These are phyloP conservation scores for Chrysolina oricalcia DNA, from an alignment of 2,888 invertebrate genomes.

Conservation along the genomic window DNA sequence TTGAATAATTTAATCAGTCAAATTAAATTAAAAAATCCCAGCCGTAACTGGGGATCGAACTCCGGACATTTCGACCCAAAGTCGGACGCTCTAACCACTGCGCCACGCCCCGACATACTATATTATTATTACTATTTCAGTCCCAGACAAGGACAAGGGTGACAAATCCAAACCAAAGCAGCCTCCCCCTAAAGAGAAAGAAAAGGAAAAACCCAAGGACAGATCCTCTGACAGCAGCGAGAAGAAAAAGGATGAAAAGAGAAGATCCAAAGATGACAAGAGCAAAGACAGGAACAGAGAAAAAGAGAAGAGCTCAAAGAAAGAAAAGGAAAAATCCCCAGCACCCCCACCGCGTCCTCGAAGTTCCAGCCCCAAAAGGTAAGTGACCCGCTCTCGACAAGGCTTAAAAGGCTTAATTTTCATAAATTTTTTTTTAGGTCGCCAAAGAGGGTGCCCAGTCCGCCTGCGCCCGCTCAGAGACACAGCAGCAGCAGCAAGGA, in stretches of 20 bases:
- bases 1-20: no score
- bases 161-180: slow-evolving; percentile 72
- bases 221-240: slow-evolving; percentile 61
- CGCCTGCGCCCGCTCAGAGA: slow-evolving; percentile 59
- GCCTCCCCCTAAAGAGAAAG: slow-evolving; percentile 75
- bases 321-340: slow-evolving; percentile 71
- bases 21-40: no score
- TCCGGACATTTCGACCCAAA: no score
- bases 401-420: no score
- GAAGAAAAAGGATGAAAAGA: slow-evolving; percentile 72
- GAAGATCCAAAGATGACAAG: slow-evolving; percentile 71
- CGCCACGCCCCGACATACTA: no score
- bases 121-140: slow-evolving; percentile 33
- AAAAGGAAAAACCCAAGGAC: slow-evolving; percentile 70
- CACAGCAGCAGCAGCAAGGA: slow-evolving; percentile 56
- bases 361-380: slow-evolving; percentile 65
- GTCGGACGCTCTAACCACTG: no score
- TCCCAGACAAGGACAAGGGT: slow-evolving; percentile 64
- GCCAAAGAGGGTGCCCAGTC: slow-evolving; percentile 66
- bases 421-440: slow-evolving; percentile 52
- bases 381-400: neutral
- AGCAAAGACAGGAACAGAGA: slow-evolving; percentile 74
- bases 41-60: no score
- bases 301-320: slow-evolving; percentile 73
- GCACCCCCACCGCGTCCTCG: slow-evolving; percentile 63